Percentiles rank a stretch among this genome's conserved stretches.
phyloP scores from a whole-genome alignment of 2,113 vertebrate species.

The Mirounga angustirostris region DNA sequence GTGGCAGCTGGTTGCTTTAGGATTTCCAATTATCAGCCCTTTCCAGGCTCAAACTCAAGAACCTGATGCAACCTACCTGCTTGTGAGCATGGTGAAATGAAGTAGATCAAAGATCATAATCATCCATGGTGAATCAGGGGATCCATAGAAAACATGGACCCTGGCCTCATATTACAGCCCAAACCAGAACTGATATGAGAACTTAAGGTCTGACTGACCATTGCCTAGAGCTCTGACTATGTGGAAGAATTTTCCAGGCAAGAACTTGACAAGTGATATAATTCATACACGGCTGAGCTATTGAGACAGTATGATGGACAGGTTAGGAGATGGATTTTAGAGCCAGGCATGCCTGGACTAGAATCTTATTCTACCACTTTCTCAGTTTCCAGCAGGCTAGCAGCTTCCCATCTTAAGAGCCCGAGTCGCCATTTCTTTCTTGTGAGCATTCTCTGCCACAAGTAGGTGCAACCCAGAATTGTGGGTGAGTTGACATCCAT shows the following conservation, averaged over 20 bases:
- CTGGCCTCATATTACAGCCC: conserved; percentile 38
- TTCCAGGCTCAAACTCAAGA: background rate
- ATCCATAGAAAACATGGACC: background rate
- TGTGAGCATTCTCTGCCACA: background rate
- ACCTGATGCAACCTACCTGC: background rate
- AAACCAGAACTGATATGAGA: conserved; percentile 20
- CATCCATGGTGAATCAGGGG: background rate
- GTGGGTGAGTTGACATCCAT: background rate
- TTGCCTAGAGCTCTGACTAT: background rate
- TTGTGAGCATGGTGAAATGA: conserved; percentile 10
- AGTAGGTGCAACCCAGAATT: background rate
- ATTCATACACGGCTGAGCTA: background rate
- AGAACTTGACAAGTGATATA: background rate
- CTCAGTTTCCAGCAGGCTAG: background rate
- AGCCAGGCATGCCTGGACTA: conserved; percentile 36
- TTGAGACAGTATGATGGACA: background rate
- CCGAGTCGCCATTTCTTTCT: background rate
- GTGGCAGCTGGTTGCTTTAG: background rate
- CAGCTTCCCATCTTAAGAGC: background rate
- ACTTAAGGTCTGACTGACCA: background rate
- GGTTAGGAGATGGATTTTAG: conserved; percentile 25
- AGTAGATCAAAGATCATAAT: background rate
- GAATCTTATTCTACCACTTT: background rate
- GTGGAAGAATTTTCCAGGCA: conserved; percentile 36
- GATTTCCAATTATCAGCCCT: background rate